A percentile compares a stretch with the other conserved stretches of the same genome.
These are phyloP conservation scores for Acropora yongei DNA, from an alignment of 64 coral and sea anemone species.

Conservation along the genomic window DNA sequence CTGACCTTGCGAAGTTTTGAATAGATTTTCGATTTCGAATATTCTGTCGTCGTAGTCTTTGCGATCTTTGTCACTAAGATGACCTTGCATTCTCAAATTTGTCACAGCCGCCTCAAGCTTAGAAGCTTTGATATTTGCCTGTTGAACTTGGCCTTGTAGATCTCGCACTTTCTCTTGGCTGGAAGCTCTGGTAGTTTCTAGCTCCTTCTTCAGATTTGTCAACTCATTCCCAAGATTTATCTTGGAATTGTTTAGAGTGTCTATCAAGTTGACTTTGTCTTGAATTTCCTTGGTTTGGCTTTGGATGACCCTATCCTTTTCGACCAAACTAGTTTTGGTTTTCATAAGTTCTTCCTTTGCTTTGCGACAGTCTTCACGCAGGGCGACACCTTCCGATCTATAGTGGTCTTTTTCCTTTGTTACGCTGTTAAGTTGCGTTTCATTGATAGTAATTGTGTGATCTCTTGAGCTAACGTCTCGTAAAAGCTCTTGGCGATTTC, in stretches of 20 bases:
- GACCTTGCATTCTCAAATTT: constrained; percentile 59
- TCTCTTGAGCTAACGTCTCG: constrained; percentile 72
- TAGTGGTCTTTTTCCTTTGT: constrained; percentile 83
- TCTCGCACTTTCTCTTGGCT: constrained; percentile 86
- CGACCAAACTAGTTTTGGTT: constrained; percentile 72
- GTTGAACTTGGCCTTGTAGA: constrained; percentile 80
- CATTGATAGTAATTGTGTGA: constrained; percentile 69
- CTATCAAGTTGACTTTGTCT: constrained; percentile 83
- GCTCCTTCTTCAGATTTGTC: constrained; percentile 76
- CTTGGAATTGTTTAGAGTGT: constrained; percentile 82
- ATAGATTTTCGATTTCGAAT: constrained; percentile 75
- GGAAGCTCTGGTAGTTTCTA: constrained; percentile 74
- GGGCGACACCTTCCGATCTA: constrained; percentile 51
- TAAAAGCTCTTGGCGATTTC: constrained; percentile 70
- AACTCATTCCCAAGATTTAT: constrained; percentile 72
- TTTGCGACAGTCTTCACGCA: constrained; percentile 77
- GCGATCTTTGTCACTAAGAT: constrained; percentile 61
- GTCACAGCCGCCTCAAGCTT: constrained; percentile 77
- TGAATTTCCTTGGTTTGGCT: constrained; percentile 80
- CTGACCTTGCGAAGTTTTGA: constrained; percentile 75
- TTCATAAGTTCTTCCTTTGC: constrained; percentile 81
- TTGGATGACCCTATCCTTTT: constrained; percentile 71
- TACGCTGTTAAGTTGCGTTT: constrained; percentile 65
- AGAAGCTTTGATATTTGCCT: constrained; percentile 66
- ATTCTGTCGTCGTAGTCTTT: constrained; percentile 76